Base-by-base conservation (phyloP, 2,113 vertebrate genomes). In the Ascaphus truei region DNA sequence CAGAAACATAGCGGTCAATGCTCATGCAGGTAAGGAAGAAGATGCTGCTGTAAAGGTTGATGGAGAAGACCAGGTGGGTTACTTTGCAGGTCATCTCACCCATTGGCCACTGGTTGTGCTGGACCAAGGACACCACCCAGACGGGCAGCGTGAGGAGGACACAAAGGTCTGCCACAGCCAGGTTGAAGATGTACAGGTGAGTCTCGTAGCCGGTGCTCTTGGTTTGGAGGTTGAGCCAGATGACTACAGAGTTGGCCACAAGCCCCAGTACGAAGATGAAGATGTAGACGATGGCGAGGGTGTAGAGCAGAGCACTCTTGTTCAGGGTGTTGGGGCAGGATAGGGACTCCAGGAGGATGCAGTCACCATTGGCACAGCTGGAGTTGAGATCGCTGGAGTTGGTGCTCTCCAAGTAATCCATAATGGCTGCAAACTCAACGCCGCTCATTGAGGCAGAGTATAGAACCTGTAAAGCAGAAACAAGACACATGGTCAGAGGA, bases 1-100 rank as follows among this genome's bases (percentile, higher is more conserved):
- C 76, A 0, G 92, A 93, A 20, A 96, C 83, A 75, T 95, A 96
- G 52, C 95, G 93, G 81, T 98, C 96, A 71, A 96, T 86, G 0
- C 96, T 98, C 94, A 98, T 98, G 83, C 94, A 95, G 0, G 92
- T 79, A 34, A 98, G 87, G 83, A 97, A 96, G 82, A 98, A 95
- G 86, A 97, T 96, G 82, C 95, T 96, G 72, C 93, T 68, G 8
- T 94, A 96, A 25, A 96, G 86, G 83, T 95, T 96, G 82, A 96
- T 89, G 73, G 90, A 94, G 83, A 95, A 96, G 63, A 96, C 80
- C 61, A 97, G 87, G 77, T 97, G 94, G 0, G 91, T 91, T 73
- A 94, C 66, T 80, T 96, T 95, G 80, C 95, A 98, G 0, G 89
- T 84, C 71, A 88, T 81, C 67, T 92, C 89, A 0, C 95, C 94